Conservation (phyloP, 2,888 invertebrate species). For the Criorhina ranunculi region DNA sequence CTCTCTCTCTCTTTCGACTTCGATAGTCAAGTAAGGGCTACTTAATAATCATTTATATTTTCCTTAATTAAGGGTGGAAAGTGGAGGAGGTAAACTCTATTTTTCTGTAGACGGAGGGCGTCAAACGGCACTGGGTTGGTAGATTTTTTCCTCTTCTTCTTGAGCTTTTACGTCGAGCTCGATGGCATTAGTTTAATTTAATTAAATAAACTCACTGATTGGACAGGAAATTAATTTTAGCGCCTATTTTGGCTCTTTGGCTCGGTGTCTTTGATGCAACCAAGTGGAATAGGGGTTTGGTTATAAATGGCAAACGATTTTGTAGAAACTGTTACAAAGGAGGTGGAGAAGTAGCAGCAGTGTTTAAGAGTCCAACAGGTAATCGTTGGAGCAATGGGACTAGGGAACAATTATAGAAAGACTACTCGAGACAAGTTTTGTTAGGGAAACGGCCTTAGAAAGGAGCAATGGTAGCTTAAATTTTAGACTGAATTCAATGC, state of each 20-base stretch:
- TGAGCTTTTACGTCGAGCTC: slow-evolving; percentile 14
- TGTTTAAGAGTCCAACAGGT: slow-evolving; percentile 63
- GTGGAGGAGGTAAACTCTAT: slow-evolving; percentile 41
- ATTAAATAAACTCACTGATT: slow-evolving; percentile 77
- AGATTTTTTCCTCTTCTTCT: slow-evolving; percentile 17
- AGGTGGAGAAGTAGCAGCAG: neutral
- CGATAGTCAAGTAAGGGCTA: slow-evolving; percentile 73
- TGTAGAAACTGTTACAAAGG: slow-evolving; percentile 9
- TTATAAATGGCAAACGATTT: slow-evolving; percentile 63
- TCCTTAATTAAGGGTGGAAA: slow-evolving; percentile 70
- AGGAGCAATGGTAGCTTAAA: no score
- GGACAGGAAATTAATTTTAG: slow-evolving; percentile 77
- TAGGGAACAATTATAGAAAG: slow-evolving; percentile 51
- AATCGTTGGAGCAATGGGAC: slow-evolving; percentile 15
- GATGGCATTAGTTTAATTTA: slow-evolving; percentile 76
- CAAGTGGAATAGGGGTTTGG: slow-evolving; percentile 31
- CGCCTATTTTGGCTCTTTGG: slow-evolving; percentile 55
- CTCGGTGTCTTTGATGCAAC: slow-evolving; percentile 18
- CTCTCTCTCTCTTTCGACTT: slow-evolving; percentile 27
- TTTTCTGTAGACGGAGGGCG: no score
- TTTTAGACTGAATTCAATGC: no score
- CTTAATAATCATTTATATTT: slow-evolving; percentile 77
- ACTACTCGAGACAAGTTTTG: no score
- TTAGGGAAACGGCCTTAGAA: no score
- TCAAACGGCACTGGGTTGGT: no score